Base-by-base conservation (phyloP, 2,113 vertebrate species). In the Pipra filicauda region DNA sequence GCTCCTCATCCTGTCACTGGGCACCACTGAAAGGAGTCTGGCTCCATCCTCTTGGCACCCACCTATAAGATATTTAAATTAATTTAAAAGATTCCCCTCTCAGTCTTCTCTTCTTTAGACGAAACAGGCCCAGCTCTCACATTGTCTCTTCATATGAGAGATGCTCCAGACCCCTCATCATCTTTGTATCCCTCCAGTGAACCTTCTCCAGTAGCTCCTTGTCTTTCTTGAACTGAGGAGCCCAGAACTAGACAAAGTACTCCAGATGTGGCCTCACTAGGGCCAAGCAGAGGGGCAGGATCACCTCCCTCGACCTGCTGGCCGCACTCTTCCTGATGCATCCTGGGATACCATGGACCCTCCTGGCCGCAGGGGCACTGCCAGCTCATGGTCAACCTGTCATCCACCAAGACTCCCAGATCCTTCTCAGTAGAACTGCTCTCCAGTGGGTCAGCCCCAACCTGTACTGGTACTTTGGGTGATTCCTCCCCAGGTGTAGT, bases 281-380 rank as follows among this genome's bases (percentile, higher is more conserved):
- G n/a, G n/a, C 46, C 0, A 1, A 46, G 20, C 2, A 75, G 33
- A 61, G 23, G 28, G 54, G 4, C 10, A 75, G 33, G 23, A 75
- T n/a, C 77, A 46, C 33, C 10, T 52, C 52, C 18, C 44, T 74
- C 0, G 1, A 17, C 4, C n/a, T 69, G 19, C 46, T 39, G 70
- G 14, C 39, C 23, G 28, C 8, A 2, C 8, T 66, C 8, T 35
- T 64, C 59, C 37, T 3, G 1, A 9, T 33, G 27, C 12, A 44
- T 10, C 8, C 23, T 23, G 52, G 44, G 44, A 67, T 4, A 46
- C 1, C 37, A 46, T 0, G n/a, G 70, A 5, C 23, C 12, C 44
- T 66, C 27, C 67, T 20, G 44, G 31, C 37, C 6, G 8, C 37
- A 20, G 19, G 27, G 58, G 27, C 22, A 37, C n/a, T 75, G 46